Conservation (phyloP, 2,888 invertebrate genomes). For the Perdita meconis region DNA sequence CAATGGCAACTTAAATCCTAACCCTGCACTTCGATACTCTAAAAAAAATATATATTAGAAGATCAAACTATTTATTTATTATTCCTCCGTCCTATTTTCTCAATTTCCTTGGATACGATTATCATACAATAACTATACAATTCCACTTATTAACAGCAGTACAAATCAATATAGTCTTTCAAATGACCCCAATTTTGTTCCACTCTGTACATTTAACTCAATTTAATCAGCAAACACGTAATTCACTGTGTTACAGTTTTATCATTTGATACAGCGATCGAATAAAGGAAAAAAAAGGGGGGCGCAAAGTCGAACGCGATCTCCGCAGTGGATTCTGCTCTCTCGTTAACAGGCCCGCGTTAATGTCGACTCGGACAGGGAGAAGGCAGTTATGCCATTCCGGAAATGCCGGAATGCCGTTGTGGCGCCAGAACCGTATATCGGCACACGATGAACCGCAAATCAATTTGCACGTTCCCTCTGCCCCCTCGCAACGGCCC, state of each 20-base stretch:
- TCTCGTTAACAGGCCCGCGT: conserved; percentile 74
- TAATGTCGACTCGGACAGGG: conserved; percentile 68
- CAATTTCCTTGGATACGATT: too few species aligned
- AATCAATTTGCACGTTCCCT: conserved; percentile 77
- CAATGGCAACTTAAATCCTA: too few species aligned
- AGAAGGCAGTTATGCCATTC: conserved; percentile 75
- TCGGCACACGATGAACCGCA: conserved; percentile 77
- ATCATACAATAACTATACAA: too few species aligned
- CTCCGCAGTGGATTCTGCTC: conserved; percentile 68
- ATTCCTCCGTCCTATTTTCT: too few species aligned
- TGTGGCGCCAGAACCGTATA: conserved; percentile 75
- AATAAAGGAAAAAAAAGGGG: conserved; percentile 18
- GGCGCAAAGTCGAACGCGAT: conserved; percentile 41
- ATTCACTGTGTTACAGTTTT: conserved; percentile 28
- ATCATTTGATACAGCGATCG: conserved; percentile 4
- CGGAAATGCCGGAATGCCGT: conserved; percentile 80
- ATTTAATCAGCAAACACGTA: conserved; percentile 24
- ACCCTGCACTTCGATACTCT: too few species aligned
- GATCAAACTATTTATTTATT: too few species aligned
- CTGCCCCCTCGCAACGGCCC: conserved; percentile 44
- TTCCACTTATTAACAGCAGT: too few species aligned
- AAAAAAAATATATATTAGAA: too few species aligned
- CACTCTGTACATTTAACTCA: conserved; percentile 17
- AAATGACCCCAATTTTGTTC: too few species aligned
- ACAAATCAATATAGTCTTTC: too few species aligned